These are phyloP conservation scores for Euphydryas editha DNA, from an alignment of 2,888 invertebrate genomes.

Conservation along the genomic window DNA sequence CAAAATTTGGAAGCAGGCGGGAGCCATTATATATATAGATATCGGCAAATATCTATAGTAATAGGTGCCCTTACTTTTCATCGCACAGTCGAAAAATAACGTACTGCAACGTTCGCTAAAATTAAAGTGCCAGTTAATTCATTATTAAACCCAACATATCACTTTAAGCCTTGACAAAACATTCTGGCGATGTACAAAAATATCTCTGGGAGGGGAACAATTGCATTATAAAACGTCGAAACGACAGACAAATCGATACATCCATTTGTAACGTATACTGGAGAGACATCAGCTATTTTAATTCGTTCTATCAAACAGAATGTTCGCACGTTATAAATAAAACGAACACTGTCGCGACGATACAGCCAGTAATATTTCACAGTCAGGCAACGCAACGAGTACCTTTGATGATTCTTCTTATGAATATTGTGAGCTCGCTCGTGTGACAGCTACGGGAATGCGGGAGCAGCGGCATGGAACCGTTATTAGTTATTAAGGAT, in stretches of 20 bases:
- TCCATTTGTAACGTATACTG: constrained; percentile 55
- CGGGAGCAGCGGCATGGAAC: constrained; percentile 28
- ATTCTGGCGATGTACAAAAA: constrained; percentile 25
- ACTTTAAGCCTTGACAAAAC: constrained; percentile 26
- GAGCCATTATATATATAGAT: no score
- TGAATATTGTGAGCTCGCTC: constrained; percentile 60
- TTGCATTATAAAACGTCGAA: constrained; percentile 39
- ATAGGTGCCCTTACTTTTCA: no score
- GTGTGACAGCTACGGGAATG: constrained; percentile 37
- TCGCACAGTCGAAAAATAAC: no score
- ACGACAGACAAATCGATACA: constrained; percentile 62
- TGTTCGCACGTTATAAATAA: constrained; percentile 77
- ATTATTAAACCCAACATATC: constrained; percentile 29
- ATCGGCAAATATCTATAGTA: no score
- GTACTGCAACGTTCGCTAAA: not conserved
- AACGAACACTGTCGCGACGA: constrained; percentile 72
- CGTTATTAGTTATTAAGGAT: constrained; percentile 34
- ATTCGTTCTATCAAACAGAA: constrained; percentile 68
- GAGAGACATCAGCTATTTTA: constrained; percentile 52
- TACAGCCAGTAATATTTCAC: constrained; percentile 77
- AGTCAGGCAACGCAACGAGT: constrained; percentile 64
- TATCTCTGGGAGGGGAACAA: constrained; percentile 27
- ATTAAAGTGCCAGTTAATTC: constrained; percentile 13
- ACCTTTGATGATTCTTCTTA: constrained; percentile 76
- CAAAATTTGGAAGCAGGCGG: no score